Evolutionary conservation across 2,113 vertebrate species (phyloP).

Genomic region (Anoura caudifer): DNA sequence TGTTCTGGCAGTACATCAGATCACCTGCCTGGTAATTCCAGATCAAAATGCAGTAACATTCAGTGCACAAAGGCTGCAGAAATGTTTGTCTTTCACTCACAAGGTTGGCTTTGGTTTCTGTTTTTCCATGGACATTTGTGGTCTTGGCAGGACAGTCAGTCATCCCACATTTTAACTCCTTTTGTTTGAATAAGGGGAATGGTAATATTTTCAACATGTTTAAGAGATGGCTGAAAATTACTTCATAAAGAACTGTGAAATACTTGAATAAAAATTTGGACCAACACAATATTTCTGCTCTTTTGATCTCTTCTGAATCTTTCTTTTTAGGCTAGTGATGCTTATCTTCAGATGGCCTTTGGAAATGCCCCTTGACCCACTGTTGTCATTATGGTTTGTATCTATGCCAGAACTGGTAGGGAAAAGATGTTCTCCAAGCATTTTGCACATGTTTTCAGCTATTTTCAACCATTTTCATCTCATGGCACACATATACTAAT

Average conservation of each 20-base stretch:
- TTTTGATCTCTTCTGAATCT: not conserved
- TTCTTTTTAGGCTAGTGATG: constrained; percentile 90
- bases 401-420: constrained; percentile 95
- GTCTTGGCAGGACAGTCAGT: too few species aligned
- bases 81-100: too few species aligned
- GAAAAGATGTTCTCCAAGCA: constrained; percentile 99
- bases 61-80: too few species aligned
- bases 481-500: too few species aligned
- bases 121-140: too few species aligned
- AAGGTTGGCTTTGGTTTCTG: too few species aligned
- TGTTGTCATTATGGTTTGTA: constrained; percentile 98
- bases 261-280: constrained; percentile 7
- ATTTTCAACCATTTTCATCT: too few species aligned
- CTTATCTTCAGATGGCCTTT: constrained; percentile 99
- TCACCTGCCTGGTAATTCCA: too few species aligned
- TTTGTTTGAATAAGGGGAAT: not conserved
- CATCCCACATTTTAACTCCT: not conserved
- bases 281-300: not conserved
- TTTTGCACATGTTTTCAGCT: constrained; percentile 84
- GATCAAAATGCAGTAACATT: too few species aligned
- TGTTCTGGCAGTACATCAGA: too few species aligned
- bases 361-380: constrained; percentile 99
- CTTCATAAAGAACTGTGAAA: not conserved
- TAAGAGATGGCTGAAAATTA: not conserved
- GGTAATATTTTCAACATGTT: not conserved